Evolutionary conservation across 2,113 vertebrate species (phyloP), one percentile per base, ranked within the genome.

Genomic region (Cynoglossus semilaevis): DNA sequence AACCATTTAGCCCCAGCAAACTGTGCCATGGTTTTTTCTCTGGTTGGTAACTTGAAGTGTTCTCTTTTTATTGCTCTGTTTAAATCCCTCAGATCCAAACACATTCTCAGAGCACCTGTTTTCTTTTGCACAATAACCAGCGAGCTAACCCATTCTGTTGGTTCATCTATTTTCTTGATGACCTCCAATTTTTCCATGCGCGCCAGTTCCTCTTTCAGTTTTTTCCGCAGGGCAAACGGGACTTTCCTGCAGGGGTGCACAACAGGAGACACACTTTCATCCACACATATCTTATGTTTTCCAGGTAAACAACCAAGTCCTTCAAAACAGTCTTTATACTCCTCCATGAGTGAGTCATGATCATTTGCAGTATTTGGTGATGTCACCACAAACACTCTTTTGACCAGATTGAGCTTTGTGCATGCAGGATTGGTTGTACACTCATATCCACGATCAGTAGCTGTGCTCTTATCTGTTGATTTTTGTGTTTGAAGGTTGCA

Each of bases 1-100:
- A 52, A 67, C 7, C 16, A 67, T n/a, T 67, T 58, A 2, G 48
- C 55, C 16, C 35, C n/a, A 35, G 64, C 55, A 51, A 67, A 51
- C 35, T 63, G 49, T 22, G 50, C 7, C 41, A 53, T 46, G 4
- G 53, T 46, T 63, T 63, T 41, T 12, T 63, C 41, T 18, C 48
- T 52, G n/a, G 40, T 51, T 9, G 40, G 49, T n/a, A 63, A 36
- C 16, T 35, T 51, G 8, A 52, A 52, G 51, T 52, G 59, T 36
- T 63, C 49, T 19, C 49, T 52, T 34, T n/a, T 61, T 11, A 52
- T 19, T 29, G 49, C 59, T 17, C 15, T 51, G 7, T 52, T 51
- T 3, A 43, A n/a, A n/a, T 62, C 46, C 11, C 19, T 38, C 4
- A 47, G 58, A 42, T 61, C 47, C 9, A 51, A 9, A 13, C 58